Base-by-base conservation (phyloP, 2,797 vertebrate genomes). In the Eidolon dupreanum region DNA sequence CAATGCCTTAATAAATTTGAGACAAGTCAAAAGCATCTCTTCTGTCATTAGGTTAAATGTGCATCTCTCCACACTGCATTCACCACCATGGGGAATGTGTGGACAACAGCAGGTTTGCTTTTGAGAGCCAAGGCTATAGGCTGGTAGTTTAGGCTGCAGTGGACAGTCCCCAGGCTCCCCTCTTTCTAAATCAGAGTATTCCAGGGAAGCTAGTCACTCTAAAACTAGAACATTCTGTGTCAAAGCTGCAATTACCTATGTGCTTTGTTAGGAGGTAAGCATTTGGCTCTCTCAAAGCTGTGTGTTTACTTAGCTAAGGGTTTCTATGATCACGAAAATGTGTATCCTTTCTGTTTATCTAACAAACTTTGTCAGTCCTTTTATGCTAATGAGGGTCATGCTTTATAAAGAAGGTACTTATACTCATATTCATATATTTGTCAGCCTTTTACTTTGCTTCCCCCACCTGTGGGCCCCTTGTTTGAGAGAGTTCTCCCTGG, bases 291-390 rank as follows among this genome's bases (percentile, higher is more conserved):
- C 73, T 93, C 3, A 0, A 10, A 57, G 55, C 22, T 68, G 26
- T 22, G 26, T n/a, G 53, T n/a, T 74, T 85, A 85, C 26, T 79
- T 24, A 12, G n/a, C 61, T 65, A 41, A 66, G 88, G 90, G 82
- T 88, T 92, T 95, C 91, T 71, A 38, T 73, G 36, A 63, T 82
- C 88, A 49, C 46, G 24, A 22, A 65, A 49, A 49, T 16, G 79
- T 7, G 17, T 87, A 65, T 68, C 71, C 28, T 90, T 68, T 90
- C 49, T 88, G 55, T 53, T 89, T 89, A 53, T 79, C 73, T 83
- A 12, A 66, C 41, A 68, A 75, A 28, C 31, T 65, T 49, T n/a
- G 43, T 68, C 81, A 31, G 55, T 81, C 71, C 20, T 78, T 78
- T 59, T 38, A 55, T 0, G 15, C 65, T 71, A 46, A 43, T 13